Evolutionary conservation across 2,888 invertebrate genomes (phyloP).

Genomic region (Hydraecia micacea): DNA sequence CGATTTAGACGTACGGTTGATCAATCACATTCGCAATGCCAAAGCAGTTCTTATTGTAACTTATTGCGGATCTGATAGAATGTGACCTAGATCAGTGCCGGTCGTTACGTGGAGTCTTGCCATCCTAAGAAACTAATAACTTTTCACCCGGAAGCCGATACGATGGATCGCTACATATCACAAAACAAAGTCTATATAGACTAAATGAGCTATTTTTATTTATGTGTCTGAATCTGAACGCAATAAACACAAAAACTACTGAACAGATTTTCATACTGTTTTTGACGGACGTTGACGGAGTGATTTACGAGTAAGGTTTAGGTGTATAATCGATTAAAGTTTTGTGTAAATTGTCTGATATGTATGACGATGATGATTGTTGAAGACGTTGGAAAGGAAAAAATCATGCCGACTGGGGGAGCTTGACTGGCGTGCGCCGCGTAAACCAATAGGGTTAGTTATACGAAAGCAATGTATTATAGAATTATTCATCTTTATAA

Average conservation of each 20-base stretch:
- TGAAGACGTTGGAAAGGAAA: not conserved
- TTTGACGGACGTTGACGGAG: not conserved
- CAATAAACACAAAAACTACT: not conserved
- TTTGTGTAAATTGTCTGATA: not conserved
- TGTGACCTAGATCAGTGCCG: slow-evolving; percentile 10
- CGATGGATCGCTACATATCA: not conserved
- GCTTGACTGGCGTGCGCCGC: not conserved
- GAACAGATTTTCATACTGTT: not conserved
- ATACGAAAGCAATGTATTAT: not conserved
- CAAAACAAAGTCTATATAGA: not conserved
- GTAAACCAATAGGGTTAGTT: not conserved
- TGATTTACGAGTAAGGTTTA: not conserved
- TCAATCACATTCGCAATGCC: slow-evolving; percentile 7
- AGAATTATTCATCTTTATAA: not conserved
- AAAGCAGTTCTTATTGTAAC: slow-evolving; percentile 14
- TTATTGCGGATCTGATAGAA: slow-evolving; percentile 1
- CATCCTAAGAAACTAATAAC: slow-evolving; percentile 17
- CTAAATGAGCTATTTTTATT: not conserved
- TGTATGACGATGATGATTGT: not conserved
- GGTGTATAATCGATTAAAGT: not conserved
- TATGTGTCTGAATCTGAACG: not conserved
- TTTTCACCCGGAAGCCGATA: not conserved
- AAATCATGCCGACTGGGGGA: not conserved
- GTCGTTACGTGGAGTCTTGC: not conserved
- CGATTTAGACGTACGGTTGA: not conserved